Conservation (phyloP, 1,140 invertebrate genomes). For the Papilio polyxenes region DNA sequence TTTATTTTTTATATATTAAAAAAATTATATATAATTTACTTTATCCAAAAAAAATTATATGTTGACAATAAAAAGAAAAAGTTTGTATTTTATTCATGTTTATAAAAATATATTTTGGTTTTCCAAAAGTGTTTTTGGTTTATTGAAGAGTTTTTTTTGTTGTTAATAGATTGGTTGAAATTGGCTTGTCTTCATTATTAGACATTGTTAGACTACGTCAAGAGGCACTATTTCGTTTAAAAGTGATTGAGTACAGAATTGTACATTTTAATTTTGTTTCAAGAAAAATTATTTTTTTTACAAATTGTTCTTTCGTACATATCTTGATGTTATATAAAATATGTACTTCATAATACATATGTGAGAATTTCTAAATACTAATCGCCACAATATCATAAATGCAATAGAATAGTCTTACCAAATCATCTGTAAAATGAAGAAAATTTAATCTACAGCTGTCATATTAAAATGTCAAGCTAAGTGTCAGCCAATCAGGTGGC, state of each 20-base stretch:
- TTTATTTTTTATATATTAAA: neutral
- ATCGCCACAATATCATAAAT: neutral
- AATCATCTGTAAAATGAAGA: neutral
- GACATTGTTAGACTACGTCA: neutral
- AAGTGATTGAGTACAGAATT: neutral
- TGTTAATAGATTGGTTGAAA: conserved; percentile 4
- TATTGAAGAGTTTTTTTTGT: neutral
- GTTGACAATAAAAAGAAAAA: conserved; percentile 1
- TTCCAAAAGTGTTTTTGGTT: neutral
- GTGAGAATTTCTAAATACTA: neutral
- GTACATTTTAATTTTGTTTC: conserved; percentile 9
- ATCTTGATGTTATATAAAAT: neutral
- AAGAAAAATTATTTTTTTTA: neutral
- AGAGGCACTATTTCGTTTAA: neutral
- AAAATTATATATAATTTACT: neutral
- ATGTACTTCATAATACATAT: neutral
- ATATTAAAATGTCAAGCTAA: neutral
- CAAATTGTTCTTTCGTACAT: neutral
- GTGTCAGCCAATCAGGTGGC: neutral
- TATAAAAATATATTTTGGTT: conserved; percentile 7
- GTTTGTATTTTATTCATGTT: neutral
- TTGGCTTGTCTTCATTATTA: neutral
- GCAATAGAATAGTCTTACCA: neutral
- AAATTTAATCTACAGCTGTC: neutral
- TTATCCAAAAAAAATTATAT: neutral